phyloP scores from a whole-genome alignment of 35 echinoderm and acorn worm genomes.

The Strongylocentrotus purpuratus region DNA sequence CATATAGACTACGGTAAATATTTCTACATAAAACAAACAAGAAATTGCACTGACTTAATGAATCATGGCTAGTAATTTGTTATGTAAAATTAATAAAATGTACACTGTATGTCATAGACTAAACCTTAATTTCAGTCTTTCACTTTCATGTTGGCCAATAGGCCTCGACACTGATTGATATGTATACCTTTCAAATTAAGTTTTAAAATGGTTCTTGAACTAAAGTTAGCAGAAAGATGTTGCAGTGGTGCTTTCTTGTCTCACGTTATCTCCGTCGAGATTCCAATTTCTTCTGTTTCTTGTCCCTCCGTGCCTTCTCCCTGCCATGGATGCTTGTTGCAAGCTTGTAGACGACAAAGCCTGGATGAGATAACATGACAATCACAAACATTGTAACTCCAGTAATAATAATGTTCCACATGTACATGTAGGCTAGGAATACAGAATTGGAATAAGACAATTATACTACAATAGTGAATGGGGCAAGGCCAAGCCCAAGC shows the following conservation, averaged over 20 bases:
- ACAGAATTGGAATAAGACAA: too few species aligned
- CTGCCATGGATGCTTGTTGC: conserved; percentile 66
- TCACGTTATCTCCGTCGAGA: conserved; percentile 53
- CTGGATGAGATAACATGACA: not conserved
- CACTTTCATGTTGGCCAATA: not conserved
- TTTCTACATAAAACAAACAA: not conserved
- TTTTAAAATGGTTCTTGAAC: not conserved
- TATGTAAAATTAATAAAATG: not conserved
- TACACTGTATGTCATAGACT: not conserved
- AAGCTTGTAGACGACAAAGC: conserved; percentile 85
- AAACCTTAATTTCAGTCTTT: not conserved
- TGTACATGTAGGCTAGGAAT: not conserved
- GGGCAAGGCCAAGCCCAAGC: too few species aligned
- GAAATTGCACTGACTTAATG: not conserved
- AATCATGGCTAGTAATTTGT: not conserved
- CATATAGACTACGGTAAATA: not conserved
- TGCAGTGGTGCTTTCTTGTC: not conserved
- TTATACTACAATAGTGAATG: too few species aligned
- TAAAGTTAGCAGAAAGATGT: not conserved
- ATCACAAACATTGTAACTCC: not conserved
- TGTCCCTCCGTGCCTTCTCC: conserved; percentile 84
- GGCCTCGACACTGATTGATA: not conserved
- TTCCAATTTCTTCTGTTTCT: conserved; percentile 80
- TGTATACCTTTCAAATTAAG: not conserved
- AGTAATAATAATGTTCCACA: not conserved